A percentile compares a stretch with the other conserved stretches of the same genome.
These are phyloP conservation scores for Argyrosomus japonicus DNA, from an alignment of 2,113 vertebrate species.

Conservation along the genomic window DNA sequence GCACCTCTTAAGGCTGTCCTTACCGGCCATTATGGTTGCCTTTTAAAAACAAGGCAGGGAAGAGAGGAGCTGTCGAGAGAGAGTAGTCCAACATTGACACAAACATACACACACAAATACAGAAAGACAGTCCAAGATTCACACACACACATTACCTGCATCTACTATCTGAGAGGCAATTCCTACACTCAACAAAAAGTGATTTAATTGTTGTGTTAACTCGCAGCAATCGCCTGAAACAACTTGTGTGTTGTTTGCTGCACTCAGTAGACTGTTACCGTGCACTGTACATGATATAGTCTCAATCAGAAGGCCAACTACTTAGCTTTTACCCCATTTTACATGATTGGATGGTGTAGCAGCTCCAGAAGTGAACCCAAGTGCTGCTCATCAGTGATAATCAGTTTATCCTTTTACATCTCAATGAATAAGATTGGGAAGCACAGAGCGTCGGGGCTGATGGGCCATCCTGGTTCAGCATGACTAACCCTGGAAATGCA, in stretches of 20 bases:
- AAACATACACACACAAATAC: slow-evolving; percentile 52
- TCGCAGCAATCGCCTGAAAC: neutral
- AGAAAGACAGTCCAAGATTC: slow-evolving; percentile 15
- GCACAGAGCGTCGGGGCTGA: slow-evolving; percentile 22
- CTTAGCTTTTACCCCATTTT: slow-evolving; percentile 89
- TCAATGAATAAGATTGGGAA: slow-evolving; percentile 50
- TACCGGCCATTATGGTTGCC: slow-evolving; percentile 89
- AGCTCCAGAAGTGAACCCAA: slow-evolving; percentile 35
- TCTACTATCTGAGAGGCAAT: neutral
- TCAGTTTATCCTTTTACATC: slow-evolving; percentile 69
- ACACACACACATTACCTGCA: slow-evolving; percentile 29
- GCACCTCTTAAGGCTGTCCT: slow-evolving; percentile 91
- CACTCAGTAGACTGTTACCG: neutral
- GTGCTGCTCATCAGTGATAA: slow-evolving; percentile 65
- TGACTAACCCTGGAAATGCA: slow-evolving; percentile 65
- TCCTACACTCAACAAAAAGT: neutral
- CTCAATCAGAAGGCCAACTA: slow-evolving; percentile 58
- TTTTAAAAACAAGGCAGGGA: slow-evolving; percentile 84
- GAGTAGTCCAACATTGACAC: slow-evolving; percentile 71
- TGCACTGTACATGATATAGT: neutral
- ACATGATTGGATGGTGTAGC: slow-evolving; percentile 87
- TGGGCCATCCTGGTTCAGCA: slow-evolving; percentile 69
- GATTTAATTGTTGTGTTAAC: slow-evolving; percentile 12
- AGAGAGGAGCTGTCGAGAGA: slow-evolving; percentile 76
- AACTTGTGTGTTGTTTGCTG: slow-evolving; percentile 65